A percentile compares a stretch with the other conserved stretches of the same genome.
Evolutionary conservation across 1,140 invertebrate genomes (phyloP).

Genomic region (Hylaeus anthracinus): DNA sequence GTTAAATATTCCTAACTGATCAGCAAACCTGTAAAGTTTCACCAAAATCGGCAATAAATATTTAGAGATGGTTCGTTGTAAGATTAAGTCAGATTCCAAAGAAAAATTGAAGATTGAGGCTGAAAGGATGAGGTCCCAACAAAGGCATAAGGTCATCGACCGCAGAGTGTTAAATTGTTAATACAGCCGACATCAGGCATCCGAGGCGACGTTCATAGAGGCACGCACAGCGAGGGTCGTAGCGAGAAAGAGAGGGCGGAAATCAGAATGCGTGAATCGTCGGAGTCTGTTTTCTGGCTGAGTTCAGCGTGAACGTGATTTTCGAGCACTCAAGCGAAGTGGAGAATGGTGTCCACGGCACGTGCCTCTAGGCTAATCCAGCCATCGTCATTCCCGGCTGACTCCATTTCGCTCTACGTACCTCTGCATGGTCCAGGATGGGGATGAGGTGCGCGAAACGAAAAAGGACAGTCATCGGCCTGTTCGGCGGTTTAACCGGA

Average conservation of each 20-base stretch:
- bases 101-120: no score
- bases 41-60: no score
- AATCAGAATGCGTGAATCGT: constrained; percentile 64
- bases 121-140: no score
- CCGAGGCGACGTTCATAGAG: not conserved
- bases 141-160: not conserved
- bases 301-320: constrained; percentile 72
- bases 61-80: no score
- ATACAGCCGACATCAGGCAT: not conserved
- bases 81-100: no score
- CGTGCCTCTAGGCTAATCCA: constrained; percentile 74
- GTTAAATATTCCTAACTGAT: no score
- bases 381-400: constrained; percentile 69
- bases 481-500: constrained; percentile 45
- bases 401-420: constrained; percentile 61
- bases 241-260: not conserved
- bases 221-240: constrained; percentile 2
- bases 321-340: constrained; percentile 76
- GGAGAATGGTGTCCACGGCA: constrained; percentile 75
- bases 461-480: constrained; percentile 32
- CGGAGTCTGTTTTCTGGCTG: constrained; percentile 69
- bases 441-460: not conserved
- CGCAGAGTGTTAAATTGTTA: not conserved
- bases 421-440: constrained; percentile 20
- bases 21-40: no score